phyloP scores from a whole-genome alignment of 2,888 invertebrate species.

The Imbricaverruca yamaguchii region DNA sequence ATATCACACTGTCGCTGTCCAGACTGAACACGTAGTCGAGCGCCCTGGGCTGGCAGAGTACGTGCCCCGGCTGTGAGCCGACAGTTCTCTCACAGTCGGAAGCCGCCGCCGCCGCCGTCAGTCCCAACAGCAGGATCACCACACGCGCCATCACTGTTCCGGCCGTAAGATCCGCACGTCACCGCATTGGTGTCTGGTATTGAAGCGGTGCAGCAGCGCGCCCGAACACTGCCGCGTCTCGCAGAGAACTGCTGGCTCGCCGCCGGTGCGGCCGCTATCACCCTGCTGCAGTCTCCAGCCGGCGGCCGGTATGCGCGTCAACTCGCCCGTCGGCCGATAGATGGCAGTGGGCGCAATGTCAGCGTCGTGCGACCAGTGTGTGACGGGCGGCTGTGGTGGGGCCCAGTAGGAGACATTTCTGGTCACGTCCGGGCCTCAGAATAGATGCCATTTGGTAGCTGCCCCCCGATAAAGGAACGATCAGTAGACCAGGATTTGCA shows the following conservation, averaged over 20 bases:
- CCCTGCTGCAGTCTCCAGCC: neutral
- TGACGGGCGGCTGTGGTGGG: no score
- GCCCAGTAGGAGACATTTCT: neutral
- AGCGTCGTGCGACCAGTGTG: no score
- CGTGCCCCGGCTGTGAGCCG: neutral
- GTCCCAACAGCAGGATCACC: neutral
- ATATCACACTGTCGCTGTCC: slow-evolving; percentile 26
- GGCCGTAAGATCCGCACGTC: neutral
- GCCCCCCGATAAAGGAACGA: no score
- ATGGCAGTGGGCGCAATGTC: neutral
- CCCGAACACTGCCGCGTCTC: no score
- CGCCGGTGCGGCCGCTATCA: neutral
- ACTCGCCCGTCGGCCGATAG: neutral
- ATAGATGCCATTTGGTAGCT: no score
- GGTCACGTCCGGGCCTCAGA: no score
- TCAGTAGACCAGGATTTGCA: no score
- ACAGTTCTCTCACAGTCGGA: neutral
- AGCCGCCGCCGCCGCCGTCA: neutral
- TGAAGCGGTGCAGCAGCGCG: no score
- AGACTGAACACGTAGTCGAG: slow-evolving; percentile 23
- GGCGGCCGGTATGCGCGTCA: neutral
- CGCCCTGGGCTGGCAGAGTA: slow-evolving; percentile 15
- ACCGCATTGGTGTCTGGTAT: no score
- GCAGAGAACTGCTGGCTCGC: no score
- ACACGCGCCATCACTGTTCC: neutral